Conservation (phyloP, 2,113 vertebrate genomes). For the Lampris megalopsis region DNA sequence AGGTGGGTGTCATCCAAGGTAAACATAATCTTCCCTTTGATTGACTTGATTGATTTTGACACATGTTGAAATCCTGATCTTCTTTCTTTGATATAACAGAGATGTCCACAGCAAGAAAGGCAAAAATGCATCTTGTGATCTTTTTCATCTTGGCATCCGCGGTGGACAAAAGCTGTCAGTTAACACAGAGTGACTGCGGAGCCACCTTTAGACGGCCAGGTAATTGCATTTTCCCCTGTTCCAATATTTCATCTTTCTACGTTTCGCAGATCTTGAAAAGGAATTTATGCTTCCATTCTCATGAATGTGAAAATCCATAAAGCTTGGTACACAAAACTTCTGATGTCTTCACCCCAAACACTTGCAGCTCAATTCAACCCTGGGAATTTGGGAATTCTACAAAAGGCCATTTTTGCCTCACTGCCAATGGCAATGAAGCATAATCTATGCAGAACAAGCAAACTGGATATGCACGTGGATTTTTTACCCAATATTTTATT, state of each 20-base stretch:
- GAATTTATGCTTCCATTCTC: neutral
- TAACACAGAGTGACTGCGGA: conserved; percentile 41
- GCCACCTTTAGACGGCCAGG: conserved; percentile 57
- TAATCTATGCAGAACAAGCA: neutral
- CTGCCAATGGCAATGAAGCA: neutral
- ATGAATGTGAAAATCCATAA: neutral
- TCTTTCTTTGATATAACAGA: conserved; percentile 39
- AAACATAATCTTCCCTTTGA: neutral
- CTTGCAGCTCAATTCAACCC: neutral
- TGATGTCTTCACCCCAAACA: neutral
- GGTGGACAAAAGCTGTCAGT: conserved; percentile 52
- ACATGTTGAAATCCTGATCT: neutral
- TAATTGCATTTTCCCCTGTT: conserved; percentile 13
- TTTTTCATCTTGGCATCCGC: conserved; percentile 46
- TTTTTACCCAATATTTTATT: neutral
- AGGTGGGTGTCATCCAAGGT: conserved; percentile 39
- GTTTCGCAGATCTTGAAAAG: neutral
- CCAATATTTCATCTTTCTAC: neutral
- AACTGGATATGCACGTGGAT: neutral
- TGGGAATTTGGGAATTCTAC: neutral
- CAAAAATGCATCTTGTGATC: conserved; percentile 51
- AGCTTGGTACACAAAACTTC: neutral
- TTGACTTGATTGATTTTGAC: neutral
- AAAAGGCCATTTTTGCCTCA: neutral
- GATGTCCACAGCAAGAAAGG: conserved; percentile 14